A percentile compares a stretch with the other conserved stretches of the same genome.
These are phyloP conservation scores for Solenodon paradoxus DNA, from an alignment of 2,113 vertebrate genomes.

Conservation along the genomic window DNA sequence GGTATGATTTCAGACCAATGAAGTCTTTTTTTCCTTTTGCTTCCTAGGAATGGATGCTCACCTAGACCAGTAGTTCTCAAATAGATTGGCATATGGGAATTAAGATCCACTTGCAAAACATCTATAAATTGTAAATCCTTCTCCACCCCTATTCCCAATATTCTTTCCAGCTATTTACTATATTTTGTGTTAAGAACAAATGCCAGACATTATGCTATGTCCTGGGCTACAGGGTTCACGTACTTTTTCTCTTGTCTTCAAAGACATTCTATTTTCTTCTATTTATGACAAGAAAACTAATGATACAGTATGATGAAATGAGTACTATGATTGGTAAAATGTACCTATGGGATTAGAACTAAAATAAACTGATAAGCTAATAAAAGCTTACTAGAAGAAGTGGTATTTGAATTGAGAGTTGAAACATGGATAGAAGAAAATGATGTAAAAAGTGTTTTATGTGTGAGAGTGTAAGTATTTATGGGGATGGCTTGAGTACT, in stretches of 20 bases:
- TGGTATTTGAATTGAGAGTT: not conserved
- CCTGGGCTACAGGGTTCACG: not conserved
- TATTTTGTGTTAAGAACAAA: too few relatives aligned
- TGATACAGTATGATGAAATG: not conserved
- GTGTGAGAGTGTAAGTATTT: not conserved
- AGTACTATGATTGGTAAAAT: not conserved
- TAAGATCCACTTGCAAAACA: not conserved
- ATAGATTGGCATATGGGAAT: not conserved
- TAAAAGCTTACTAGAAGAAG: not conserved
- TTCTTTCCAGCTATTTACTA: not conserved
- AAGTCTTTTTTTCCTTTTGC: slow-evolving; percentile 32
- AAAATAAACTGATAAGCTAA: not conserved
- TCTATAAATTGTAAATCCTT: not conserved
- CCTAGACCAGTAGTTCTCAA: not conserved
- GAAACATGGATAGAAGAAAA: not conserved
- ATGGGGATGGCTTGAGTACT: not conserved
- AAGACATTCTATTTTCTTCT: not conserved
- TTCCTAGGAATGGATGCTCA: slow-evolving; percentile 35
- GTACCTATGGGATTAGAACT: not conserved
- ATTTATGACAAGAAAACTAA: not conserved
- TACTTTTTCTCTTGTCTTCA: not conserved
- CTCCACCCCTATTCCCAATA: not conserved
- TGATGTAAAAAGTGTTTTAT: not conserved
- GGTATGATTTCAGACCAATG: slow-evolving; percentile 52
- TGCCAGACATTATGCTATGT: not conserved